Evolutionary conservation across 2,113 vertebrate species (phyloP), one percentile per base, ranked within the genome.

Genomic region (Tetraodon nigroviridis): DNA sequence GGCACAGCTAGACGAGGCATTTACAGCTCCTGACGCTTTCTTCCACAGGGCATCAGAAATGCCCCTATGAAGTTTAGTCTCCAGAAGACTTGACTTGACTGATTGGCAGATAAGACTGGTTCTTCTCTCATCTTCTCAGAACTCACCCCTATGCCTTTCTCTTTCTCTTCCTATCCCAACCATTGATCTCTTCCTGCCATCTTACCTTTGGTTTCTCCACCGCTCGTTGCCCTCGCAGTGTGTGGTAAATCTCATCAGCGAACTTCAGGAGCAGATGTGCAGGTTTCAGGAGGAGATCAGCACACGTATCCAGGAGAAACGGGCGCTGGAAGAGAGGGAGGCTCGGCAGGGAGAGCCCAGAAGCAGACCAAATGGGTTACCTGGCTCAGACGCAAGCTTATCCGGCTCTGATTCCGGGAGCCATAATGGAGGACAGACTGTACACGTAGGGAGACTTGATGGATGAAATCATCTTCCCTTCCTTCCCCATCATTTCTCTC

Each of bases 181-280:
- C 40, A 54, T 56, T 62, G 53, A 67, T 55, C 47, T 73, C 53
- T 54, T 11, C 61, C 8, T 68, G 8, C 58, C 62, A 62, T 65
- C 72, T 61, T 54, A 52, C 44, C 41, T 61, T 64, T 73, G 20
- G n/a, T n/a, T 27, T 11, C 27, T 66, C 57, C 6, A 62, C 21
- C 27, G 6, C 63, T 78, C 69, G n/a, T 84, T 51, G 53, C 21
- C 82, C 45, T 67, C 78, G 86, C 91, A 99, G 96, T 96, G 92
- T 60, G 93, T 99, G 91, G 95, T 99, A 88, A 98, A 98, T 87
- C 89, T 98, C 90, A 99, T 99, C 91, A 98, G 93, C 91, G 95
- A 98, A 82, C 94, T 98, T 27, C 95, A 98, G 90, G 95, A 97
- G 81, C 93, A 98, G 91, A 97, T 98, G 96, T 96, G 94, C 92